Base-by-base conservation (phyloP, 2,888 invertebrate genomes). In the Drosophila longiperda region DNA sequence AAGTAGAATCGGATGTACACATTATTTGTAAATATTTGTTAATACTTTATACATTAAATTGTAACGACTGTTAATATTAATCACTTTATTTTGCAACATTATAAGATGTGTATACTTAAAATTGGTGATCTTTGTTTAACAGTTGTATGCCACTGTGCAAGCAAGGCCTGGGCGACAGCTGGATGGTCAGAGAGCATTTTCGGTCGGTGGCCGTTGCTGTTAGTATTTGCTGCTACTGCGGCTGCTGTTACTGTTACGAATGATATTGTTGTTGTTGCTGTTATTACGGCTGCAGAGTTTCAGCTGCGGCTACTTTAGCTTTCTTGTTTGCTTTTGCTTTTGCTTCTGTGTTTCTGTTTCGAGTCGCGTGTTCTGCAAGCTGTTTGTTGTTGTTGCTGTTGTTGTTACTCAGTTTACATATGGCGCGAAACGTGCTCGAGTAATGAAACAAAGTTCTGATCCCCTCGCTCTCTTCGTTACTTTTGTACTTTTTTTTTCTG, bases 131-230 rank as follows among this genome's bases (percentile, higher is more conserved):
- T 29, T 33, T 23, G 26, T 29, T 52, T 32, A 15, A 11, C 40
- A 49, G 36, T 26, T 34, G 26, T 34, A 55, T 5, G 36, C 45
- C 79, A 80, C 70, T 78, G 79, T 80, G 73, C 79, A 54, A 38
- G 36, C 36, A 17, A 52, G 52, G 65, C 63, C 65, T 70, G 57
- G 45, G 67, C 77, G 73, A 75, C 90, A 89, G 89, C 89, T 80
- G 88, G 90, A 75, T 84, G 87, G 89, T 78, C 87, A 90, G 78
- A 88, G 87, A 86, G 85, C 62, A 64, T 68, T 49, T 45, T 71
- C 62, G 63, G 63, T 73, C 64, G 59, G 69, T 66, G 73, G 77
- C 60, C 63, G 59, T n/a, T 29, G 52, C 15, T 45, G 15, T 45
- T 45, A 45, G 45, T 8, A 23, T 23, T 23, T 45, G 66, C 42